A percentile compares a stretch with the other conserved stretches of the same genome.
Conservation (phyloP, 1,140 invertebrate species). For the Ditylenchus dipsaci region DNA sequence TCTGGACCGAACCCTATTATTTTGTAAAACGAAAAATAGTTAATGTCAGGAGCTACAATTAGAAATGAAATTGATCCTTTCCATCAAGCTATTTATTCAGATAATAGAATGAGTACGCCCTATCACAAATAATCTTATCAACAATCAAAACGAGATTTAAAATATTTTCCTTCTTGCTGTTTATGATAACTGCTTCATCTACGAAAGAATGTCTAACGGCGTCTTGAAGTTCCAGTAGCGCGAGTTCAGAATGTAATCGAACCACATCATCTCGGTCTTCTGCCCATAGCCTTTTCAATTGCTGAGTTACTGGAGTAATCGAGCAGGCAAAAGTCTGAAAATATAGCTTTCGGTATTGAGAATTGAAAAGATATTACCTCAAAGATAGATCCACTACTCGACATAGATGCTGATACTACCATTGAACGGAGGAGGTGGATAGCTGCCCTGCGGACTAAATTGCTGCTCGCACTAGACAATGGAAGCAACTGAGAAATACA, state of each 20-base stretch:
- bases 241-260: slow-evolving; percentile 44
- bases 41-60: no score
- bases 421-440: slow-evolving; percentile 34
- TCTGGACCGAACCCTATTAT: no score
- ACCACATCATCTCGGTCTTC: slow-evolving; percentile 41
- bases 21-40: no score
- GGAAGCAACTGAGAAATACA: slow-evolving; percentile 22
- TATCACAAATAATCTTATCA: no score
- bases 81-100: neutral
- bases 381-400: slow-evolving; percentile 13
- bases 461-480: neutral
- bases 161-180: no score
- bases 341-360: no score
- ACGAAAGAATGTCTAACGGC: neutral
- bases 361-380: slow-evolving; percentile 23
- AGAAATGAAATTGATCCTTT: no score
- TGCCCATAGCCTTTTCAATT: slow-evolving; percentile 23
- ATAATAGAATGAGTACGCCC: no score
- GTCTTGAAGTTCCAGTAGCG: slow-evolving; percentile 40
- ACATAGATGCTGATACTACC: neutral
- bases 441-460: slow-evolving; percentile 33
- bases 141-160: no score
- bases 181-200: no score
- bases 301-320: neutral
- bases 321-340: slow-evolving; percentile 29